Conservation (phyloP, 2,797 vertebrate genomes). For the Smutsia gigantea region DNA sequence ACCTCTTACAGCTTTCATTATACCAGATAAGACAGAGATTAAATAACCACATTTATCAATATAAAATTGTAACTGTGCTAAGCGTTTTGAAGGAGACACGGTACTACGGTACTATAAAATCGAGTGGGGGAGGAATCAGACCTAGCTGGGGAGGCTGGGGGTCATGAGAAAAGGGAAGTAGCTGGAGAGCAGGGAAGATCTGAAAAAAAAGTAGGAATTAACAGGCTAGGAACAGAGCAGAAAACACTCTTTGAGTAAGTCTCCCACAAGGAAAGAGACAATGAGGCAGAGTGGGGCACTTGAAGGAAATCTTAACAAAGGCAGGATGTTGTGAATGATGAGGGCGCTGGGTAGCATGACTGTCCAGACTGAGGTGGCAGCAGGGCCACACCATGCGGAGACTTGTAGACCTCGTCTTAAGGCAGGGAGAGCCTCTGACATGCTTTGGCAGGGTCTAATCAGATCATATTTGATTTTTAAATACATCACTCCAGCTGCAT, state of each 20-base stretch:
- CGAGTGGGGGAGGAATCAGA: neutral
- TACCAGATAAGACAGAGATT: neutral
- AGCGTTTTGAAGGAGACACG: neutral
- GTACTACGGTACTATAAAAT: neutral
- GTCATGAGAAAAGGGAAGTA: neutral
- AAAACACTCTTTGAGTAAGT: neutral
- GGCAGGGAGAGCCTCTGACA: neutral
- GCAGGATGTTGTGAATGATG: neutral
- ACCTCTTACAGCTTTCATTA: neutral
- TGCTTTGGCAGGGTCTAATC: neutral
- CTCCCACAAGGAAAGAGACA: neutral
- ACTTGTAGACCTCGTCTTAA: neutral
- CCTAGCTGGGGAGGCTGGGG: neutral
- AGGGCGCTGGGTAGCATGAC: rapidly evolving
- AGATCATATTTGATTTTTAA: neutral
- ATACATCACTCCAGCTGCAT: neutral
- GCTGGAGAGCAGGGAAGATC: neutral
- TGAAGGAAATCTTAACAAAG: neutral
- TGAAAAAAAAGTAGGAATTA: neutral
- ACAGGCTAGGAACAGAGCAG: neutral
- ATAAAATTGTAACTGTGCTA: neutral
- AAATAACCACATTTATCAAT: neutral
- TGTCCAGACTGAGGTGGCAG: rapidly evolving
- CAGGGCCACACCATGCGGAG: neutral
- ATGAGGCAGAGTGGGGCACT: neutral